Base-by-base conservation (phyloP, 2,888 invertebrate genomes). In the Drosophila atripex region DNA sequence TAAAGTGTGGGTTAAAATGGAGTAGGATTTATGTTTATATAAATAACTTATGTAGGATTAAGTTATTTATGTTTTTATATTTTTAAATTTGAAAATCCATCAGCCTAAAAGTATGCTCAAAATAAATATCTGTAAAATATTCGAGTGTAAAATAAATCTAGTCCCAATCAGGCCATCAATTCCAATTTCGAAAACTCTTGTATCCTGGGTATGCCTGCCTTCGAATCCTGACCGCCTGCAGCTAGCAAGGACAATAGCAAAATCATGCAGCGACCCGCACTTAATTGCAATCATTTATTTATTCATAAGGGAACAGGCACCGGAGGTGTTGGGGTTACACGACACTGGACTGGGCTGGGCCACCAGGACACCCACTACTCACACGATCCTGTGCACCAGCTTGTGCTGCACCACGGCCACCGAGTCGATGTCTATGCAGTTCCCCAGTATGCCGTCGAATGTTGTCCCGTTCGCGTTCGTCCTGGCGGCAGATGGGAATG, bases 351-450 rank as follows among this genome's bases (percentile, higher is more conserved):
- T 35, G n/a, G 35, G n/a, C 38, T 35, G n/a, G 35, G n/a, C 28
- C 28, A 35, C n/a, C n/a, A 16, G 60, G 21, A 35, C 28, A 11
- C 8, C 28, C 54, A 49, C 58, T 78, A 91, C 92, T 91, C 88
- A 92, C 92, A 89, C 90, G 64, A 91, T 80, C 76, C 82, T 90
- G 76, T 89, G 88, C 76, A 90, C 89, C 76, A 92, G 84, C 78
- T 91, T 91, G 82, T 91, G 91, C 86, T 92, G 92, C 88, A 91
- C 93, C 78, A 91, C 91, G 84, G 93, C 91, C 74, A 92, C 90
- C 91, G 93, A 93, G 91, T 94, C 93, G 91, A 93, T 93, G 91
- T 94, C 93, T 91, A 93, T 93, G 90, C 94, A 94, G 92, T 93
- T 93, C 91, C 94, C 94, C 94, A 94, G 93, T 90, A 93, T 88